These are phyloP conservation scores for Reticulitermes speratus DNA, from an alignment of 1,140 invertebrate genomes.

Conservation along the genomic window DNA sequence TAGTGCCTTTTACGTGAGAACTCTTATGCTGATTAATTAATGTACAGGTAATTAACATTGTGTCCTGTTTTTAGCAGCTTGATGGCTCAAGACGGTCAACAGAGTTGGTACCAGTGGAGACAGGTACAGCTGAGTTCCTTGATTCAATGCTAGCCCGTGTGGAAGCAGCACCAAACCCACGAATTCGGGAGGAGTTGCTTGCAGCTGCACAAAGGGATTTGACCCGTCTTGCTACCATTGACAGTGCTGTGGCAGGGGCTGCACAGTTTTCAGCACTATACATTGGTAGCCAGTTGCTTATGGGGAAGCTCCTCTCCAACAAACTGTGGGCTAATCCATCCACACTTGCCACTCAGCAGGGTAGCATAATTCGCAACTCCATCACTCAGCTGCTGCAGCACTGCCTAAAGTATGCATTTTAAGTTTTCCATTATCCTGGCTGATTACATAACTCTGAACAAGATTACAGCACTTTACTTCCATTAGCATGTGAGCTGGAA, in stretches of 20 bases:
- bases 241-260: slow-evolving; percentile 75
- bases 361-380: slow-evolving; percentile 53
- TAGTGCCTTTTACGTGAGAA: no score
- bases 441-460: slow-evolving; percentile 27
- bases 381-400: slow-evolving; percentile 65
- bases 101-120: slow-evolving; percentile 43
- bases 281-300: slow-evolving; percentile 61
- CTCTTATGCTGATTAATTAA: no score
- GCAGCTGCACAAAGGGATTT: slow-evolving; percentile 72
- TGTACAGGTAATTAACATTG: background rate
- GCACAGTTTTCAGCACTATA: slow-evolving; percentile 84
- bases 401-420: slow-evolving; percentile 58
- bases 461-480: no score
- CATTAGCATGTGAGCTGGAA: no score
- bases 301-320: slow-evolving; percentile 45
- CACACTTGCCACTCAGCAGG: slow-evolving; percentile 51
- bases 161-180: slow-evolving; percentile 60
- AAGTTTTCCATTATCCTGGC: background rate
- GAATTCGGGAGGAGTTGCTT: slow-evolving; percentile 63
- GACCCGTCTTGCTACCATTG: slow-evolving; percentile 78
- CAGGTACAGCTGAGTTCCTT: slow-evolving; percentile 56
- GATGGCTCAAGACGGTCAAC: background rate
- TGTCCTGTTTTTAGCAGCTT: slow-evolving; percentile 36
- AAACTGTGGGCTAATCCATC: slow-evolving; percentile 52
- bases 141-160: slow-evolving; percentile 71